Evolutionary conservation across 2,797 vertebrate species (phyloP).

Genomic region (Sciaenops ocellatus): DNA sequence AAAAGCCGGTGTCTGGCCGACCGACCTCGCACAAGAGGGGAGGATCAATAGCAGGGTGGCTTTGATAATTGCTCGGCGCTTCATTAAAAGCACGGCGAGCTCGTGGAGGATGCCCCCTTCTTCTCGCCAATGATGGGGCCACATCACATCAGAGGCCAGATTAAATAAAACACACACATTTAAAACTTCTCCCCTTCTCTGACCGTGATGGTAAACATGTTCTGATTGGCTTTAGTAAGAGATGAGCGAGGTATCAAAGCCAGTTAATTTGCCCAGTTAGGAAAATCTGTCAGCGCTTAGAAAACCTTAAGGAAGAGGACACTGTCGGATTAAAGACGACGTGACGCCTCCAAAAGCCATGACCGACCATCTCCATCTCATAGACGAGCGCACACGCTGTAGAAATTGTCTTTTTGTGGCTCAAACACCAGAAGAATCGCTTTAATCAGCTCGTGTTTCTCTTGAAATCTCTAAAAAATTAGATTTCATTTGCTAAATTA

Average conservation of each 20-base stretch:
- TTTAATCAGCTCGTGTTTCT: conserved; percentile 68
- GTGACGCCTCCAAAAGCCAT: conserved; percentile 62
- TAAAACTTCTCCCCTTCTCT: conserved; percentile 38
- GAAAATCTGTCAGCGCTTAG: conserved; percentile 69
- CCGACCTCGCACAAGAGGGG: conserved; percentile 10
- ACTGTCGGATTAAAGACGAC: conserved; percentile 75
- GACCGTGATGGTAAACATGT: conserved; percentile 69
- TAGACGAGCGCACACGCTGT: not conserved
- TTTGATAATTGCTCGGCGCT: conserved; percentile 67
- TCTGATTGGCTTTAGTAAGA: conserved; percentile 75
- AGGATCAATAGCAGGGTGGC: conserved; percentile 57
- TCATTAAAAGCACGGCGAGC: conserved; percentile 67
- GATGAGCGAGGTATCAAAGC: conserved; percentile 79
- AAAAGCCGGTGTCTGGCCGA: conserved; percentile 31
- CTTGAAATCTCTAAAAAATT: conserved; percentile 66
- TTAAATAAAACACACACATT: conserved; percentile 58
- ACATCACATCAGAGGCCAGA: conserved; percentile 64
- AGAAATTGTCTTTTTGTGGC: conserved; percentile 43
- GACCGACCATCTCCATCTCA: conserved; percentile 51
- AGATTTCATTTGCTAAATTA: conserved; percentile 55
- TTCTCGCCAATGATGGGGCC: conserved; percentile 19
- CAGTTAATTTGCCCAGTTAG: conserved; percentile 75
- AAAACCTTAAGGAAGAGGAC: conserved; percentile 56
- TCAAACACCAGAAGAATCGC: conserved; percentile 53
- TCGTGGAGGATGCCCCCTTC: conserved; percentile 28